Base-by-base conservation (phyloP, 2,113 vertebrate genomes). In the Shinisaurus crocodilurus region DNA sequence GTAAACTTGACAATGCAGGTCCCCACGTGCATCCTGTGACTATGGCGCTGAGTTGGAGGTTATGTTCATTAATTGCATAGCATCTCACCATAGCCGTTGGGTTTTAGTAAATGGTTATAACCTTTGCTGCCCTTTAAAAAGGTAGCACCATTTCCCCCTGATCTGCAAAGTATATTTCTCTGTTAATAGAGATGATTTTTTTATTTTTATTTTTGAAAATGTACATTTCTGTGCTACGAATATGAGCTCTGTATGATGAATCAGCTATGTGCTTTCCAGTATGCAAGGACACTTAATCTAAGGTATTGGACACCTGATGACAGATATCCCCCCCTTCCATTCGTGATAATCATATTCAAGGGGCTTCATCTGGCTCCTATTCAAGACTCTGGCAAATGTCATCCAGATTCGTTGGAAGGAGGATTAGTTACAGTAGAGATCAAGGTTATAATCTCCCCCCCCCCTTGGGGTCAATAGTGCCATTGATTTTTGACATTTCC, bases 401-500 rank as follows among this genome's bases (percentile, higher is more conserved):
- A 88, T 2, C 63, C 45, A 48, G 45, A 81, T 50, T 54, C 43
- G 69, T 88, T 88, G 87, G 57, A 79, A 67, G 87, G 32, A 80
- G 63, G 87, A 88, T 88, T 88, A 81, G 76, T 69, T 81, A 88
- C 76, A 81, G 63, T 37, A 48, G 87, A 29, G 20, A 88, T 69
- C 43, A 88, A 69, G 63, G 63, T 43, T 50, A 81, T 69, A 50
- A 81, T 88, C 77, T 88, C 50, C 9, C 27, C 37, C 40, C 34
- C 60, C 65, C 37, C 29, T 65, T 67, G 63, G 76, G 87, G 87
- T 88, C 87, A 88, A 50, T 88, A 20, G 87, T 88, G 77, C 34
- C 87, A 88, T 81, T 88, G 76, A 81, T 88, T 81, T 88, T 67
- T 88, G 87, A 88, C 76, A 88, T 88, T 88, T 88, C 65, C 7